These are phyloP conservation scores for Dasypogon diadema DNA, from an alignment of 2,888 invertebrate genomes.

Conservation along the genomic window DNA sequence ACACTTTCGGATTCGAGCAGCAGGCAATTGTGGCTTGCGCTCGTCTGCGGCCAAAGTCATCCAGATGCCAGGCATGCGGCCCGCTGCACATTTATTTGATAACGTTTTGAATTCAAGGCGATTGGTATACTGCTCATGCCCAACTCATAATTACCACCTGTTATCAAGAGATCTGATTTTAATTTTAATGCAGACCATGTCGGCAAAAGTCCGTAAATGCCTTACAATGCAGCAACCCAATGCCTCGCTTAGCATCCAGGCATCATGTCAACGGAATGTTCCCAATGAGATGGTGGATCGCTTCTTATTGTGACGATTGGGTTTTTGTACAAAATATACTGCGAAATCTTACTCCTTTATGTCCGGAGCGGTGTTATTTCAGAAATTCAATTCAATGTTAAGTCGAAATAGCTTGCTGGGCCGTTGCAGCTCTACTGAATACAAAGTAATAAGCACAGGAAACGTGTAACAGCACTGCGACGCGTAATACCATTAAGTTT, in stretches of 20 bases:
- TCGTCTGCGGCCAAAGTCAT: no score
- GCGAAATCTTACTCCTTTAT: neutral
- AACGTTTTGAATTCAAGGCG: neutral
- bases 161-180: constrained; percentile 23
- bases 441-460: constrained; percentile 12
- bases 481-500: no score
- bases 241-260: no score
- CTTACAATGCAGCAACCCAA: no score
- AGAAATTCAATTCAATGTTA: constrained; percentile 15
- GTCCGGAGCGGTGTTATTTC: neutral
- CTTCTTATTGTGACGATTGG: no score
- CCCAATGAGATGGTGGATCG: neutral
- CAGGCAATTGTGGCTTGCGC: neutral
- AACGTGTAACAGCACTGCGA: no score
- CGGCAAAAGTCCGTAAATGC: neutral
- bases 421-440: constrained; percentile 3
- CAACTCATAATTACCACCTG: constrained; percentile 30
- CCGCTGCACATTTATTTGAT: neutral
- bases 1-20: neutral
- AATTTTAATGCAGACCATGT: neutral
- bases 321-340: no score
- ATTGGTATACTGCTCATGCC: constrained; percentile 12
- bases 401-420: constrained; percentile 12
- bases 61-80: no score
- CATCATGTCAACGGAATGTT: neutral